Base-by-base conservation (phyloP, 1,140 invertebrate species). In the Sarcophaga peregrina region DNA sequence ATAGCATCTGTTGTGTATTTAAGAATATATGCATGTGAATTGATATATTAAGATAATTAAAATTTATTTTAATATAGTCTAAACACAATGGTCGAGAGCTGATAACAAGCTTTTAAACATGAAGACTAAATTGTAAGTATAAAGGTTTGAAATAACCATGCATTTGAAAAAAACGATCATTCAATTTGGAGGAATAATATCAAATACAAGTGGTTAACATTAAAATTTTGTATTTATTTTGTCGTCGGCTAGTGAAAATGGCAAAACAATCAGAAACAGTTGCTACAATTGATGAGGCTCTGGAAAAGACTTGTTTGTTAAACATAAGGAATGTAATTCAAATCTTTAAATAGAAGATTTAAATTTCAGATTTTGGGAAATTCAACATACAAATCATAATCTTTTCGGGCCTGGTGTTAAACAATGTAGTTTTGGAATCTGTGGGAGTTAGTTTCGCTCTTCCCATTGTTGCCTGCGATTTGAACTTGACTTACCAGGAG, bases 401-500 rank as follows among this genome's bases (percentile, higher is more conserved):
- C 46, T 87, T 93, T 52, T 86, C 91, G 88, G 87, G 92, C 89
- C 52, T 93, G 88, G 85, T 93, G 86, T 82, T 92, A 85, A 84
- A 93, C 91, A 92, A 91, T 86, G 85, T 92, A 52, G 92, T 93
- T 62, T 92, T 94, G 86, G 93, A 94, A 86, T 93, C 92, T 10
- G 87, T 92, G n/a, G 92, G 92, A 3, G 91, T 94, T 78, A 93
- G 94, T 1, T 94, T 94, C 87, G 92, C 95, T 37, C 87, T 95
- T 74, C 93, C 94, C 5, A 92, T 93, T 0, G 93, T 93, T 2
- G 92, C 94, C 84, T 95, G 94, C 86, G 94, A 95, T 87, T 89
- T 95, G 25, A 84, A 92, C 54, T 87, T 95, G 3, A 91, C 92
- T 3, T 85, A 93, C 20, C 87, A 92, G 47, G 90, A 94, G 50